These are phyloP conservation scores for Dendrocincla fuliginosa DNA, from an alignment of 2,797 vertebrate species.

Conservation along the genomic window DNA sequence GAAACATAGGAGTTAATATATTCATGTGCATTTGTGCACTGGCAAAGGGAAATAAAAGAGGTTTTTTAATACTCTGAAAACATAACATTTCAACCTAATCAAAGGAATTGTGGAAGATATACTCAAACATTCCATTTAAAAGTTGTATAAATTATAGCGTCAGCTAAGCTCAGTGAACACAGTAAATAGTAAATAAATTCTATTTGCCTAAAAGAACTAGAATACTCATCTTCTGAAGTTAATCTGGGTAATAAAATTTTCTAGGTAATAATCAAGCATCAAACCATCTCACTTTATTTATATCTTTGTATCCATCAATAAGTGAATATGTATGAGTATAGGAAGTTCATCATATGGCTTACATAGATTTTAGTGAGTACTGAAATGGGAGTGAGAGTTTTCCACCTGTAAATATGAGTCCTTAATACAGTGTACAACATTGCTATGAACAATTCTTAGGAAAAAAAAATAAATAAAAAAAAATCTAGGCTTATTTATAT, in stretches of 20 bases:
- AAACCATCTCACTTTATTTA: not conserved
- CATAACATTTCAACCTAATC: not conserved
- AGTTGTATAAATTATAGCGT: not conserved
- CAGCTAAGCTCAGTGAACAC: not conserved
- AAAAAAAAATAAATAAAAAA: not conserved
- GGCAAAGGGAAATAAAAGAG: not conserved
- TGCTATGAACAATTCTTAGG: not conserved
- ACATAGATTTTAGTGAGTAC: not conserved
- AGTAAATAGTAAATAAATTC: not conserved
- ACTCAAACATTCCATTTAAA: not conserved
- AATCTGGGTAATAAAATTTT: not conserved
- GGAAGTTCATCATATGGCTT: not conserved
- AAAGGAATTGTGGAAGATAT: not conserved
- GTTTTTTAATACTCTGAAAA: not conserved
- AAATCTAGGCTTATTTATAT: not conserved
- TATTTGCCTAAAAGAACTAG: not conserved
- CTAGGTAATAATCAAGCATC: not conserved
- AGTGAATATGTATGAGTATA: not conserved
- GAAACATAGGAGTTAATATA: not conserved
- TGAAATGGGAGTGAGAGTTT: not conserved
- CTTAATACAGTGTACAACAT: not conserved
- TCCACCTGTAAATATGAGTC: not conserved
- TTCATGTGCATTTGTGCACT: not conserved
- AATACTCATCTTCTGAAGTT: not conserved
- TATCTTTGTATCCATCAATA: not conserved